Evolutionary conservation across 2,113 vertebrate species (phyloP).

Genomic region (Pyxicephalus adspersus): DNA sequence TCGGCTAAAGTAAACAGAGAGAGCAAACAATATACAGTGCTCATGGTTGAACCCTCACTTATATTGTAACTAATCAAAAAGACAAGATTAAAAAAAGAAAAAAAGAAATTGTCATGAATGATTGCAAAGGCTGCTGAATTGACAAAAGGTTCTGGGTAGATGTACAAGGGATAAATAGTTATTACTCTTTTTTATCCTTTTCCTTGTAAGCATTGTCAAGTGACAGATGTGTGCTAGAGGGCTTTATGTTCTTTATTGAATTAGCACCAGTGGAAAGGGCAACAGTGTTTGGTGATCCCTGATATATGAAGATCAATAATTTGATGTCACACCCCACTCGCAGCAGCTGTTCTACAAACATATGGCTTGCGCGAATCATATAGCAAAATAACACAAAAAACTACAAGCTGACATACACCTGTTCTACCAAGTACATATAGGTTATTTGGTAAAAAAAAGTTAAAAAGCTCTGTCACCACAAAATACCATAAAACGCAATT

Average conservation of each 20-base stretch:
- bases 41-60: not conserved
- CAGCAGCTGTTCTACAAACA: not conserved
- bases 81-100: no score
- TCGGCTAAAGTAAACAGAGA: accelerated
- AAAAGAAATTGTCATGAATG: not conserved
- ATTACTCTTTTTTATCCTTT: slow-evolving; percentile 11
- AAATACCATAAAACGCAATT: no score
- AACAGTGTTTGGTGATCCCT: slow-evolving; percentile 16
- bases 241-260: slow-evolving; percentile 23
- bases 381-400: no score
- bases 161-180: slow-evolving; percentile 6
- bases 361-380: not conserved
- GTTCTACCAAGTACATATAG: no score
- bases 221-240: slow-evolving; percentile 22
- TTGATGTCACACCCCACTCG: not conserved
- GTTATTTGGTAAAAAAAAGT: no score
- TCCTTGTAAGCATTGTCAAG: slow-evolving; percentile 1
- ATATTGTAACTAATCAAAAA: slow-evolving; percentile 3
- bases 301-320: slow-evolving; percentile 30
- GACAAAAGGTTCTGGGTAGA: slow-evolving; percentile 6
- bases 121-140: slow-evolving; percentile 11
- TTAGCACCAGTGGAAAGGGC: slow-evolving; percentile 45
- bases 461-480: no score
- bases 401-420: no score
- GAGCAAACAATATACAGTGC: not conserved